These are phyloP conservation scores for Piezodorus guildinii DNA, from an alignment of 1,140 invertebrate species.

Conservation along the genomic window DNA sequence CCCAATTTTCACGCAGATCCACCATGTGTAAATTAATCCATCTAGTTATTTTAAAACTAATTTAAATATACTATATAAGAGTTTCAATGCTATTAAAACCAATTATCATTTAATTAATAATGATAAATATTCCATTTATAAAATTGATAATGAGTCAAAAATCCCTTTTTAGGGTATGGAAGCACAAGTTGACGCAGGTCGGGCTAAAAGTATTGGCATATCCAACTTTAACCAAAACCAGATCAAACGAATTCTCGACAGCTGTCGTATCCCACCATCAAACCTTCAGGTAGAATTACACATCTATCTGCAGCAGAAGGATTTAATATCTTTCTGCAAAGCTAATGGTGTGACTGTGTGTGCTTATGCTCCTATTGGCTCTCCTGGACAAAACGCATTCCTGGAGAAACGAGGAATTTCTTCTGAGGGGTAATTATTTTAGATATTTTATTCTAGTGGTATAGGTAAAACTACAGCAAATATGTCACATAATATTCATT, in stretches of 20 bases:
- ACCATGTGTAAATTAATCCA: too few species aligned
- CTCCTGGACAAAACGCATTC: constrained; percentile 34
- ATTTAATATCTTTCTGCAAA: constrained; percentile 60
- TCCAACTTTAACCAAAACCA: constrained; percentile 35
- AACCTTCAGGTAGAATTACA: constrained; percentile 64
- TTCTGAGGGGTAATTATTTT: not conserved
- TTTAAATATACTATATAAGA: too few species aligned
- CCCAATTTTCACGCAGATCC: too few species aligned
- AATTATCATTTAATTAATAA: too few species aligned
- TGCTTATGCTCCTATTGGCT: constrained; percentile 74
- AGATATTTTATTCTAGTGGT: too few species aligned
- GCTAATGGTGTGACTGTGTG: constrained; percentile 58
- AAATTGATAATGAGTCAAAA: too few species aligned
- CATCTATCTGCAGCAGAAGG: constrained; percentile 69
- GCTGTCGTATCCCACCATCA: constrained; percentile 27
- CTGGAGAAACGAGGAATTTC: not conserved
- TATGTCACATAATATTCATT: too few species aligned
- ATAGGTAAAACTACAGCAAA: too few species aligned
- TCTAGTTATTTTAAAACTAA: too few species aligned
- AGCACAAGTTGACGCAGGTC: constrained; percentile 29
- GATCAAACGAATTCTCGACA: constrained; percentile 29
- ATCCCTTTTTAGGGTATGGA: constrained; percentile 6
- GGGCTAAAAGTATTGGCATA: constrained; percentile 32
- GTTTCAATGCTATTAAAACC: too few species aligned
- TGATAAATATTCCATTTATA: too few species aligned